Percentiles rank a stretch among this genome's conserved stretches.
Conservation (phyloP, 1,140 invertebrate species). For the Hirudo medicinalis region DNA sequence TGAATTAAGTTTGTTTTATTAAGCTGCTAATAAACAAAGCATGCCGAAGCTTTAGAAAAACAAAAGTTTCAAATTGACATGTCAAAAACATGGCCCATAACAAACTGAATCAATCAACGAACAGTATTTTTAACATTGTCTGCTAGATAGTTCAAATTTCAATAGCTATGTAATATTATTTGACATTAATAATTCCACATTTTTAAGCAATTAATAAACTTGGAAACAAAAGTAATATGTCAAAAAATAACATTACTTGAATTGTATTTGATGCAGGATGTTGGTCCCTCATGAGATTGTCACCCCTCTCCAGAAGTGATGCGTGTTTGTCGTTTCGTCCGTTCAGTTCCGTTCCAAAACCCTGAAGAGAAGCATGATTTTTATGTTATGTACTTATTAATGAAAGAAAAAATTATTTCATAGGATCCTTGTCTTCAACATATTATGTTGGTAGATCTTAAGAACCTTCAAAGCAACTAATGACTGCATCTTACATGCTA, state of each 20-base stretch:
- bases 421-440: not conserved
- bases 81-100: too few species aligned
- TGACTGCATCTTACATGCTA: too few species aligned
- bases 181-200: not conserved
- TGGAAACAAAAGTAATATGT: not conserved
- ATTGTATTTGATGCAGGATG: not conserved
- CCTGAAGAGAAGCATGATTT: not conserved
- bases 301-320: not conserved
- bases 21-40: not conserved
- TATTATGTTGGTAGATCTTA: too few species aligned
- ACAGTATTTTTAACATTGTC: too few species aligned
- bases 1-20: not conserved
- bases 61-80: too few species aligned
- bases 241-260: not conserved
- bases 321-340: constrained; percentile 1
- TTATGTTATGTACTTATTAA: not conserved
- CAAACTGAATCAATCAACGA: too few species aligned
- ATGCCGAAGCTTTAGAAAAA: not conserved
- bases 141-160: too few species aligned
- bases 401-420: constrained; percentile 11
- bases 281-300: not conserved
- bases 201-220: constrained; percentile 16
- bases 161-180: not conserved
- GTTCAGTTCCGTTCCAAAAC: constrained; percentile 15
- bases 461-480: too few species aligned